Conservation (phyloP, 1,140 invertebrate genomes). For the Watersipora subatra region DNA sequence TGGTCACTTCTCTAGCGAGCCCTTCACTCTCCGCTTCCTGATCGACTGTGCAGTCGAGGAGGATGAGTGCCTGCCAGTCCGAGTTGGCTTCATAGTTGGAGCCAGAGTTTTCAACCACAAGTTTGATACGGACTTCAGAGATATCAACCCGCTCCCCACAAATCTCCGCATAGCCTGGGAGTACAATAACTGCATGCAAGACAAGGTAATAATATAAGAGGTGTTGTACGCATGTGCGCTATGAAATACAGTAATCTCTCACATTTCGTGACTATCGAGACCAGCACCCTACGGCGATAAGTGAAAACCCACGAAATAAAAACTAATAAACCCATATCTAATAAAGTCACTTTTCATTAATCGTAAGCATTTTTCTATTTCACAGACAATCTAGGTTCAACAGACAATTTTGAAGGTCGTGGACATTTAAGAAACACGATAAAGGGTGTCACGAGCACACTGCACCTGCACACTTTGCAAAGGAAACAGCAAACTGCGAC, state of each 20-base stretch:
- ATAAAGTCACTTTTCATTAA: too few species aligned
- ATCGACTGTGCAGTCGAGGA: constrained; percentile 53
- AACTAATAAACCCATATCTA: too few species aligned
- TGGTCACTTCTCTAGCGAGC: constrained; percentile 73
- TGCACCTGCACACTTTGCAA: too few species aligned
- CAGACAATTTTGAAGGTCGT: too few species aligned
- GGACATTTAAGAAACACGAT: too few species aligned
- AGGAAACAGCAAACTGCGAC: too few species aligned
- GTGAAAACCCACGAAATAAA: too few species aligned
- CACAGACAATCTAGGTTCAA: constrained; percentile 26
- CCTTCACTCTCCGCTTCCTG: constrained; percentile 75
- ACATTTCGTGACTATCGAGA: not conserved
- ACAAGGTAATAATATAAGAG: not conserved
- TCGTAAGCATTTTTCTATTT: too few species aligned
- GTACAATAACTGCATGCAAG: too few species aligned
- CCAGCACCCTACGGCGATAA: too few species aligned
- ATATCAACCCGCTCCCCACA: not conserved
- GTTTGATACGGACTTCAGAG: not conserved
- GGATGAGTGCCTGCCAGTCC: constrained; percentile 43
- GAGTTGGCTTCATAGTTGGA: not conserved
- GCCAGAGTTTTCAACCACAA: not conserved
- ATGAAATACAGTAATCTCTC: not conserved
- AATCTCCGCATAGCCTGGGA: not conserved
- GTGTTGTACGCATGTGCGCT: not conserved
- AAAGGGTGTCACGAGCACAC: too few species aligned